Evolutionary conservation across 1,140 invertebrate species (phyloP).

Genomic region (Drosophila carrolli): DNA sequence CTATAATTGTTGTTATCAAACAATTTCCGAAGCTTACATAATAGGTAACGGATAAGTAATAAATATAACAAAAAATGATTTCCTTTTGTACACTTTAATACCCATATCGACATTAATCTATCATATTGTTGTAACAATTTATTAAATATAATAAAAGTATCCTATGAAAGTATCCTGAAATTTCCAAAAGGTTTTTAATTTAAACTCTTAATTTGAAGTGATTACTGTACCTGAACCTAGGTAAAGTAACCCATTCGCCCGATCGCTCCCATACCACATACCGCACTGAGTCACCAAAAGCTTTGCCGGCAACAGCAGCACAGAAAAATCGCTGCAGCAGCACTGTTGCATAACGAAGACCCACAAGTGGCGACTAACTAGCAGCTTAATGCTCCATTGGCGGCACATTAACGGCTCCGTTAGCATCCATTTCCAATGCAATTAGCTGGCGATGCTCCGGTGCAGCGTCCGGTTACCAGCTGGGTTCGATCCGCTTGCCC

Average conservation of each 20-base stretch:
- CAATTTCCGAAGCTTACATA: too few relatives aligned
- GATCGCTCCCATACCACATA: not conserved
- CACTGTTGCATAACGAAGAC: constrained; percentile 69
- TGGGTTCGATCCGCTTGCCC: constrained; percentile 54
- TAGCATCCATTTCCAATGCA: constrained; percentile 66
- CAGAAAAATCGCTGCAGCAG: constrained; percentile 19
- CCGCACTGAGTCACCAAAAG: constrained; percentile 29
- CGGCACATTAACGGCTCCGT: constrained; percentile 56
- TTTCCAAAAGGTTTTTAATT: too few relatives aligned
- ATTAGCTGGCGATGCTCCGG: constrained; percentile 57
- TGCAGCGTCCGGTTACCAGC: constrained; percentile 66
- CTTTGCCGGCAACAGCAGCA: constrained; percentile 8
- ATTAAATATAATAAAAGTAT: too few relatives aligned
- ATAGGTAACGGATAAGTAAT: too few relatives aligned
- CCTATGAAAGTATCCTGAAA: too few relatives aligned
- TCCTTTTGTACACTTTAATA: too few relatives aligned
- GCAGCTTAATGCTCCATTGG: constrained; percentile 68
- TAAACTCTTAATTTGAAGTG: too few relatives aligned
- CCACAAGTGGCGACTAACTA: constrained; percentile 51
- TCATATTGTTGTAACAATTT: too few relatives aligned
- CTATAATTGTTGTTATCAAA: too few relatives aligned
- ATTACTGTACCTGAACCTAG: not conserved
- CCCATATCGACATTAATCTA: too few relatives aligned
- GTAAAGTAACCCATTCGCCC: constrained; percentile 9
- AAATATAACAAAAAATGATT: too few relatives aligned